phyloP scores from a whole-genome alignment of 2,113 vertebrate species.

The Peucedramus taeniatus region DNA sequence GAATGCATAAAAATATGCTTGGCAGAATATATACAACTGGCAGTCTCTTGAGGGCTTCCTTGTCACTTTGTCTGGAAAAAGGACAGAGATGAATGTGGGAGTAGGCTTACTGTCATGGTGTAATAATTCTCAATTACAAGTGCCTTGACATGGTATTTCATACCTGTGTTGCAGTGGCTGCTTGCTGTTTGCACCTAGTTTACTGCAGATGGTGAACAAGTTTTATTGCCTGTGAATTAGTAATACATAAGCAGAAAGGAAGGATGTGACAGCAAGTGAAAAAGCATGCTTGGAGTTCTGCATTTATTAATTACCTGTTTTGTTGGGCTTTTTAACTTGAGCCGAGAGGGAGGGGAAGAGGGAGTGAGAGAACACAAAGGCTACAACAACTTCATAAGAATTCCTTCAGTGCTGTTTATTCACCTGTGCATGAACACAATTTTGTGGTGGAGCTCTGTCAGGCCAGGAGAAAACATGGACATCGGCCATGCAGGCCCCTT shows the following conservation, averaged over 20 bases:
- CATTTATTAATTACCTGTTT: not conserved
- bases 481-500: not conserved
- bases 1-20: conserved; percentile 1
- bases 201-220: not conserved
- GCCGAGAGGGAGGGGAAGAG: accelerated
- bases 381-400: not conserved
- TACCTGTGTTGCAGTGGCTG: not conserved
- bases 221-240: not conserved
- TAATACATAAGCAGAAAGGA: not conserved
- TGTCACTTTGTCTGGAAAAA: conserved; percentile 2
- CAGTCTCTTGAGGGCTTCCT: conserved; percentile 5
- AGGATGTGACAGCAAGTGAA: not conserved
- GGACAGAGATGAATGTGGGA: conserved; percentile 33
- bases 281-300: not conserved
- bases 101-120: conserved; percentile 7
- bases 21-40: not conserved
- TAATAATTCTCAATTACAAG: conserved; percentile 50
- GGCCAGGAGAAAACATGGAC: not conserved
- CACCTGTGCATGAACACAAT: not conserved
- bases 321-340: not conserved
- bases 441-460: not conserved
- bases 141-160: conserved; percentile 20
- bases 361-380: not conserved
- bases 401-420: conserved; percentile 40
- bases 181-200: not conserved